These are phyloP conservation scores for Carassius gibelio DNA, from an alignment of 2,113 vertebrate species.

Conservation along the genomic window DNA sequence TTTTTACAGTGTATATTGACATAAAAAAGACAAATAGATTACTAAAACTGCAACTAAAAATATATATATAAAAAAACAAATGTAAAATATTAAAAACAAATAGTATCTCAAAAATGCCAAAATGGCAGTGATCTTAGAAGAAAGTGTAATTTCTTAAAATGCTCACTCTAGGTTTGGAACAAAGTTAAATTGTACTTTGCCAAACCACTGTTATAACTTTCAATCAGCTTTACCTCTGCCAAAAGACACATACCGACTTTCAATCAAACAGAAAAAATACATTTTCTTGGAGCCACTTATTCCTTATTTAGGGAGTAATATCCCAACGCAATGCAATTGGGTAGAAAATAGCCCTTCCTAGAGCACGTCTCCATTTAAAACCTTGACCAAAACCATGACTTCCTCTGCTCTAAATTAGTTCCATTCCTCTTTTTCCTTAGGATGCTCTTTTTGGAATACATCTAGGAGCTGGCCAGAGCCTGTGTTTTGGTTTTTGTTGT, in stretches of 20 bases:
- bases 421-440: conserved; percentile 41
- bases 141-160: background rate
- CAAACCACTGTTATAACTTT: conserved; percentile 9
- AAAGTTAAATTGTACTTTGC: background rate
- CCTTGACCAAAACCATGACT: conserved; percentile 41
- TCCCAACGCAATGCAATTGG: conserved; percentile 7
- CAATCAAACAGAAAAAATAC: background rate
- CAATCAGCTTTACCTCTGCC: background rate
- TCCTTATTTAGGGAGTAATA: conserved; percentile 10
- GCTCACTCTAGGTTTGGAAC: background rate
- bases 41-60: background rate
- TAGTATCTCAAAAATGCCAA: background rate
- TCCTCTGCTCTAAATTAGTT: conserved; percentile 47
- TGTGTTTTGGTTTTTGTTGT: conserved; percentile 47
- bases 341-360: conserved; percentile 13
- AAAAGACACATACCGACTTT: conserved; percentile 7
- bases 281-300: background rate
- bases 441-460: conserved; percentile 41
- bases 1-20: too few relatives aligned
- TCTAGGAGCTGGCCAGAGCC: conserved; percentile 14
- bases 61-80: background rate
- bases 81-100: background rate
- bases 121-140: background rate
- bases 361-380: conserved; percentile 34
- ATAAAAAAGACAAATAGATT: background rate